phyloP scores from a whole-genome alignment of 2,888 invertebrate species.

The Drosophila tripunctata region DNA sequence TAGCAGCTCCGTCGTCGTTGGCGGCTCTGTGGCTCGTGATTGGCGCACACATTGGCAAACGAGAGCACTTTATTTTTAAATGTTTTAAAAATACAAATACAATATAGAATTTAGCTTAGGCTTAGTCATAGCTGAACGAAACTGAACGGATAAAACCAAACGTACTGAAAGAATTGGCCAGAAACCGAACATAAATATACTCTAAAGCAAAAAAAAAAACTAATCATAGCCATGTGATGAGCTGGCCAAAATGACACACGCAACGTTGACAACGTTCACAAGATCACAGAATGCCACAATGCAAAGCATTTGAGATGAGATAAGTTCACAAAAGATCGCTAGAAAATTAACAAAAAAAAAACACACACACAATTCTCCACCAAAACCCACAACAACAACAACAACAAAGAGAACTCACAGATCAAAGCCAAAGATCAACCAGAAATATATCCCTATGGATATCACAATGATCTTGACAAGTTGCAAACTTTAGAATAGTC shows the following conservation, averaged over 20 bases:
- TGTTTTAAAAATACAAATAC: constrained; percentile 73
- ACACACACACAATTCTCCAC: background rate
- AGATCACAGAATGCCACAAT: constrained; percentile 20
- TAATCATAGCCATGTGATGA: constrained; percentile 40
- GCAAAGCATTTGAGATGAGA: background rate
- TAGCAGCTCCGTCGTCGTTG: constrained; percentile 22
- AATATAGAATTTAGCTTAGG: constrained; percentile 25
- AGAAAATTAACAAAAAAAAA: background rate
- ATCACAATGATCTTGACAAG: background rate
- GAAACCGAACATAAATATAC: constrained; percentile 13
- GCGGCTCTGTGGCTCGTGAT: constrained; percentile 68
- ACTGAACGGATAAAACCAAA: constrained; percentile 17
- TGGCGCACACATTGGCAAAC: constrained; percentile 79
- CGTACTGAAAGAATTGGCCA: background rate
- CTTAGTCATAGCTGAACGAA: constrained; percentile 50
- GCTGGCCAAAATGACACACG: constrained; percentile 60
- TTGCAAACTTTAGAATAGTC: background rate
- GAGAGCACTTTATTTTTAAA: constrained; percentile 79
- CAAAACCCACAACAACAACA: too few species aligned
- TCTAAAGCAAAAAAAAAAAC: constrained; percentile 27
- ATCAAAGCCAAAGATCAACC: background rate
- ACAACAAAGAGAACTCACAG: too few species aligned
- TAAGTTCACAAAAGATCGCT: background rate
- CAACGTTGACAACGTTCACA: constrained; percentile 36
- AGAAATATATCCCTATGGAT: background rate